Evolutionary conservation across 2,113 vertebrate genomes (phyloP).

Genomic region (Strix uralensis): DNA sequence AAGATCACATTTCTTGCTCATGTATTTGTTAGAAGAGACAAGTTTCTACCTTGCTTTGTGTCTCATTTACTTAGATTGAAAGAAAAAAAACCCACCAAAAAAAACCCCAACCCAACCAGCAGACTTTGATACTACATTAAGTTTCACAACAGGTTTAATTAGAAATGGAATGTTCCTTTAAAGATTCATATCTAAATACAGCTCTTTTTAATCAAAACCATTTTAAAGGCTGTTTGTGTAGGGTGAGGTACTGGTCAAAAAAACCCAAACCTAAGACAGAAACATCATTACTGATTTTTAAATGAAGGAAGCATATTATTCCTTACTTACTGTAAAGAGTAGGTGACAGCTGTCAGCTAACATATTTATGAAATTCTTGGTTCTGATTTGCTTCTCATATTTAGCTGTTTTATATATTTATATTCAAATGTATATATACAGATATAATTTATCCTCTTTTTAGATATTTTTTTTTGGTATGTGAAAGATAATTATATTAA

Average conservation of each 20-base stretch:
- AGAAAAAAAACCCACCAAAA: neutral
- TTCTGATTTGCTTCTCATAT: neutral
- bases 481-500: neutral
- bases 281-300: constrained; percentile 9
- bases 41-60: neutral
- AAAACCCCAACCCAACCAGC: neutral
- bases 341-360: neutral
- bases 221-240: constrained; percentile 31
- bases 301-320: neutral
- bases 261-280: neutral
- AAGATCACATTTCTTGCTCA: neutral
- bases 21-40: neutral
- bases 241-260: neutral
- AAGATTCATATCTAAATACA: neutral
- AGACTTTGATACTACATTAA: neutral
- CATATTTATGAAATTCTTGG: neutral
- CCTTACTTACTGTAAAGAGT: neutral
- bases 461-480: neutral
- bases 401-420: neutral
- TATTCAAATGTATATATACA: neutral
- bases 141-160: neutral
- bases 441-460: neutral
- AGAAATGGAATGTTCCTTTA: neutral
- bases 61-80: neutral
- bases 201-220: neutral